A percentile compares a stretch with the other conserved stretches of the same genome.
phyloP scores from a whole-genome alignment of 2,797 vertebrate species.

The Oceanodroma leucorhoa region DNA sequence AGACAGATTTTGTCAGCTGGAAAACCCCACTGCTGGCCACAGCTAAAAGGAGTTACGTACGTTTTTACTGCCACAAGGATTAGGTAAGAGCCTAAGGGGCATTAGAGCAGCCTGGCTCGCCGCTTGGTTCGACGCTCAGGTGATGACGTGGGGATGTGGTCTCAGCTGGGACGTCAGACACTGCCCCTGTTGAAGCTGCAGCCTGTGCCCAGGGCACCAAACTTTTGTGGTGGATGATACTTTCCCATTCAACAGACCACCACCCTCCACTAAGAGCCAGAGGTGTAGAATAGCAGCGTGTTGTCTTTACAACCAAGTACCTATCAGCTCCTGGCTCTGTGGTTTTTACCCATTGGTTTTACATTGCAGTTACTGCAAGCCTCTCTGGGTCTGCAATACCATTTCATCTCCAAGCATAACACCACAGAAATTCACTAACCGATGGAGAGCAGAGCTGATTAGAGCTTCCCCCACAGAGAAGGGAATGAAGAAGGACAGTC shows the following conservation, averaged over 20 bases:
- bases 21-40: not conserved
- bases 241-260: not conserved
- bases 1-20: not conserved
- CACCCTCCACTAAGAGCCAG: not conserved
- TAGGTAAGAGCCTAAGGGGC: not conserved
- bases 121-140: not conserved
- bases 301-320: not conserved
- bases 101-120: not conserved
- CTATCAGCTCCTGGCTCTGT: not conserved
- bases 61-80: not conserved
- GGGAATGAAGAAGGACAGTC: not conserved
- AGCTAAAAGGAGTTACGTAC: not conserved
- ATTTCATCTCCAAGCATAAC: not conserved
- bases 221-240: not conserved
- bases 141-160: not conserved
- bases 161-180: not conserved
- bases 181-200: not conserved
- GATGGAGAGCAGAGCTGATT: not conserved
- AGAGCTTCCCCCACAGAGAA: not conserved
- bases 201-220: not conserved
- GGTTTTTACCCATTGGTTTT: not conserved
- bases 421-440: not conserved
- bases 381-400: not conserved
- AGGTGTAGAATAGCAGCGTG: accelerated
- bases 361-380: not conserved